A percentile compares a stretch with the other conserved stretches of the same genome.
Conservation (phyloP, 64 coral and sea anemone genomes). For the Actinia equina region DNA sequence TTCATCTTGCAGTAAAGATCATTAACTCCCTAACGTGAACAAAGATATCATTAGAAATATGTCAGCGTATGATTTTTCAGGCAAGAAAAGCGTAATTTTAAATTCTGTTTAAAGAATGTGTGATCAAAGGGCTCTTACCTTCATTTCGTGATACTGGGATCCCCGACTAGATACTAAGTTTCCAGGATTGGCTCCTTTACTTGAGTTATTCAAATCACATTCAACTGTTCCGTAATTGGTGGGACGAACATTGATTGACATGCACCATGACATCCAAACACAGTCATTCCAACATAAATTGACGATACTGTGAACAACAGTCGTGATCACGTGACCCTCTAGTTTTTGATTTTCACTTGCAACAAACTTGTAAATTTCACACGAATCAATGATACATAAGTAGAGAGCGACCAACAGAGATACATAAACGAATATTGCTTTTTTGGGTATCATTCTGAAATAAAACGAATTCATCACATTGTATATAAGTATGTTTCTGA, state of each 20-base stretch:
- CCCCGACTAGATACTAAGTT: not conserved
- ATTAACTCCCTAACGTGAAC: no score
- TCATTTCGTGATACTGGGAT: conserved; percentile 8
- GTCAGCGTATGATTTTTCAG: no score
- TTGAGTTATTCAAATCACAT: conserved; percentile 42
- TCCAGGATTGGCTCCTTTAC: conserved; percentile 7
- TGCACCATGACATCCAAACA: not conserved
- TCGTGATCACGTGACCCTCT: conserved; percentile 24
- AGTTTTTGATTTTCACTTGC: not conserved
- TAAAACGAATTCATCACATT: not conserved
- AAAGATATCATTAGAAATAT: no score
- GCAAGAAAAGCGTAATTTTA: no score
- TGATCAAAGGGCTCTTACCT: not conserved
- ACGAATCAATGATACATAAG: not conserved
- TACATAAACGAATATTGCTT: not conserved
- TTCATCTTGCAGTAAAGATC: no score
- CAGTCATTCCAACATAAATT: conserved; percentile 1
- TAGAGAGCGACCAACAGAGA: not conserved
- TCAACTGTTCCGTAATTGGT: not conserved
- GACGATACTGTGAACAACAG: not conserved
- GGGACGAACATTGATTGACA: conserved; percentile 15
- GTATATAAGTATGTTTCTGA: no score
- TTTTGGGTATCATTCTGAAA: not conserved
- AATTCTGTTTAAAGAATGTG: no score
- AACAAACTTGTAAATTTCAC: conserved; percentile 3